phyloP scores from a whole-genome alignment of 2,113 vertebrate genomes.

The Pongo pygmaeus region DNA sequence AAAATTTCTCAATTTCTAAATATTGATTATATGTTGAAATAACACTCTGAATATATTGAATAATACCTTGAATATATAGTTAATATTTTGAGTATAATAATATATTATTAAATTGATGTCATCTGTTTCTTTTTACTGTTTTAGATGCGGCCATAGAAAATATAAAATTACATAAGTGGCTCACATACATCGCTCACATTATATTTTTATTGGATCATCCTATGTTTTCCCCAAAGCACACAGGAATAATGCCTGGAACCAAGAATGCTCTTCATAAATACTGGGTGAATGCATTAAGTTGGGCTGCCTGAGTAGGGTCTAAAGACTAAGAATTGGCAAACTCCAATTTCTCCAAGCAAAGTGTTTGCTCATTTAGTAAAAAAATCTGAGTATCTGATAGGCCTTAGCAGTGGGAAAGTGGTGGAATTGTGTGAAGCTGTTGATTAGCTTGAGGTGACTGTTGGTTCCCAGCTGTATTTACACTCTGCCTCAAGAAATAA shows the following conservation, averaged over 20 bases:
- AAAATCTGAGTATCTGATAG: background rate
- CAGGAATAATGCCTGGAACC: constrained; percentile 29
- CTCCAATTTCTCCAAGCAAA: constrained; percentile 33
- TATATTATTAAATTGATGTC: constrained; percentile 8
- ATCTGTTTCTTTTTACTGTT: background rate
- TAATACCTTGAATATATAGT: background rate
- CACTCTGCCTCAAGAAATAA: constrained; percentile 62
- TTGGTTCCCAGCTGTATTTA: constrained; percentile 76
- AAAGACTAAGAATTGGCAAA: constrained; percentile 33
- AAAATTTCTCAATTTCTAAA: constrained; percentile 27
- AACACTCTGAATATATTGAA: background rate
- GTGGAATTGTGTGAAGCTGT: constrained; percentile 23
- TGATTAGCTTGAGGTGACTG: constrained; percentile 25
- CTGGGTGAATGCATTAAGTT: background rate
- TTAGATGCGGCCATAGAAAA: background rate
- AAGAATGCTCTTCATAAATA: constrained; percentile 7
- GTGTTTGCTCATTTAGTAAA: constrained; percentile 30
- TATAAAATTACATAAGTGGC: background rate
- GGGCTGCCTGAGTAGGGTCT: background rate
- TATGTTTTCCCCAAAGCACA: constrained; percentile 20
- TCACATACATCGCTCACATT: background rate
- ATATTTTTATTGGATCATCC: constrained; percentile 1
- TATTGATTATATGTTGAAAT: background rate
- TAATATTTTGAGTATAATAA: constrained; percentile 5
- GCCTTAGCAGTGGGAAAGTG: background rate